Base-by-base conservation (phyloP, 2,888 invertebrate species). In the Parasteatoda lunata region DNA sequence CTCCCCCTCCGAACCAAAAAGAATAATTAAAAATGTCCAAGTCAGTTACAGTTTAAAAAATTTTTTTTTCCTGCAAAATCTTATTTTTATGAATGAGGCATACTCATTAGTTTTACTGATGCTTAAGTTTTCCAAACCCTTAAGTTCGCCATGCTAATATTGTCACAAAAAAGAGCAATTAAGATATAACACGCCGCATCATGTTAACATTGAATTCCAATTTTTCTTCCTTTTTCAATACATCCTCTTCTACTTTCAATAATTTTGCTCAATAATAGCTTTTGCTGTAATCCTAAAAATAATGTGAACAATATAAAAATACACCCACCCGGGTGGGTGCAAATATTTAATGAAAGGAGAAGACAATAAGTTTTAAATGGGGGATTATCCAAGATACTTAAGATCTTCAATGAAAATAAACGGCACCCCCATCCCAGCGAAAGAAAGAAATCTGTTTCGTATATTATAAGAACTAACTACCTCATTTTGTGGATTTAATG, bases 301-400 rank as follows among this genome's bases (percentile, higher is more conserved):
- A 59, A 59, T 59, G 59, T 13, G 9, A 59, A 59, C 9, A 59
- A 59, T 59, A 59, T 59, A 59, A 13, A 13, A 9, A 9, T 13
- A n/a, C 59, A 11, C 6, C 9, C n/a, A 8, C 6, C 11, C 9
- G 59, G n/a, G 59, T 59, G 59, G 72, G 64, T 52, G 65, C 65
- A 77, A 77, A 77, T 77, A 84, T 84, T 84, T 84, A 84, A 84
- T 77, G 77, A 84, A 70, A 15, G 71, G 72, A 72, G 77, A 70
- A 70, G 77, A 84, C 77, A 84, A 77, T 72, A 68, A 64, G 59
- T 70, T 77, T 84, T 77, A 84, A 84, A 72, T 15, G 83, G 65
- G 69, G 83, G 83, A 84, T 84, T 84, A 84, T 77, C 77, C 49
- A 45, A 64, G 71, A 66, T 65, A 59, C 83, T 84, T 84, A 81